These are phyloP conservation scores for Phenacoccus solenopsis DNA, from an alignment of 1,140 invertebrate genomes.

Conservation along the genomic window DNA sequence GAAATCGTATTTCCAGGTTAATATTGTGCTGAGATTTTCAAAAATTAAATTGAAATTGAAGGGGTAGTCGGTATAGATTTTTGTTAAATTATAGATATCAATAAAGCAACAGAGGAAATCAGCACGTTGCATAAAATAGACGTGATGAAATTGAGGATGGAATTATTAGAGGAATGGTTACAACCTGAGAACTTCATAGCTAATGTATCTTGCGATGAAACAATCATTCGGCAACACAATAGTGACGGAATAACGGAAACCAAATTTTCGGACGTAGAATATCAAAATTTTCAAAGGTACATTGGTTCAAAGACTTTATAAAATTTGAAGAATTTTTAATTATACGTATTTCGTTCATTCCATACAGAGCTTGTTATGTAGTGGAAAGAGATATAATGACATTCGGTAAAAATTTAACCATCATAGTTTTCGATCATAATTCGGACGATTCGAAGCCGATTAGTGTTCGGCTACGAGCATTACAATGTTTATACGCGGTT, in stretches of 20 bases:
- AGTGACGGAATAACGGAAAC: background rate
- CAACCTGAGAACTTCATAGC: constrained; percentile 25
- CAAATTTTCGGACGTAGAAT: background rate
- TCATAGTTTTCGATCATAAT: constrained; percentile 27
- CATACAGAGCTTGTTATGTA: constrained; percentile 33
- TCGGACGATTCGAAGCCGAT: constrained; percentile 27
- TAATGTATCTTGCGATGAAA: background rate
- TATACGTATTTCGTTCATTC: no score
- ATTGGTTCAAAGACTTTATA: background rate
- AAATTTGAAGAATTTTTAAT: no score
- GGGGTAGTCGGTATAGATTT: no score
- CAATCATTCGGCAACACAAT: background rate
- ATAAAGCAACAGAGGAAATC: constrained; percentile 31
- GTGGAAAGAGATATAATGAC: constrained; percentile 28
- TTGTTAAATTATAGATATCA: constrained; percentile 32
- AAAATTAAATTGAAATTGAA: constrained; percentile 5
- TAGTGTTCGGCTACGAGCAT: constrained; percentile 32
- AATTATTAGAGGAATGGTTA: constrained; percentile 35
- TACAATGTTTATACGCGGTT: constrained; percentile 32
- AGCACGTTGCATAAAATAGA: constrained; percentile 32
- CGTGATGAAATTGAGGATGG: constrained; percentile 29
- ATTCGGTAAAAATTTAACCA: constrained; percentile 22
- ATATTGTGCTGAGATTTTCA: constrained; percentile 1
- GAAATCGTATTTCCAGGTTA: constrained; percentile 21
- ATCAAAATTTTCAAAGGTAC: constrained; percentile 13